Evolutionary conservation across 2,113 vertebrate species (phyloP).

Genomic region (Python bivittatus): DNA sequence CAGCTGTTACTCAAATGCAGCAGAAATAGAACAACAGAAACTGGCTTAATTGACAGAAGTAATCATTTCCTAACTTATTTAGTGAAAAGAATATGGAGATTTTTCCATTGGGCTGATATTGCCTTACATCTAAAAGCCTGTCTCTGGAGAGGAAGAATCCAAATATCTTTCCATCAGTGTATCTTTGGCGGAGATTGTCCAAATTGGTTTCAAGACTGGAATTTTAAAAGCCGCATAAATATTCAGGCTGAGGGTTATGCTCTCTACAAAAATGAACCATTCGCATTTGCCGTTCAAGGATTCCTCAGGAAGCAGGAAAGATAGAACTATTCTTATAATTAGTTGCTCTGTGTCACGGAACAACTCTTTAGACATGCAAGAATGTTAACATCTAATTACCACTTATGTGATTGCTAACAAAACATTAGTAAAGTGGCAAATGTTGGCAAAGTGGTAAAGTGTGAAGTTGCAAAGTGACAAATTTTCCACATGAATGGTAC

Average conservation of each 20-base stretch:
- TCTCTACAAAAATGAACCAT: background rate
- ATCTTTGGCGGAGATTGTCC: background rate
- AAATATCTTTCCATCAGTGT: background rate
- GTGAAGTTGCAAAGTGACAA: conserved; percentile 31
- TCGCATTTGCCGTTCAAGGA: background rate
- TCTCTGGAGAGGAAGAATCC: background rate
- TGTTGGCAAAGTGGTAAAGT: conserved; percentile 27
- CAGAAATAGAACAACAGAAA: background rate
- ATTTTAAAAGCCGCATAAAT: background rate
- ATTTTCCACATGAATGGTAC: conserved; percentile 18
- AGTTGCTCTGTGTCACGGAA: conserved; percentile 1
- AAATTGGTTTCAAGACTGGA: background rate
- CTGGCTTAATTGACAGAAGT: background rate
- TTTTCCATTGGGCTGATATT: background rate
- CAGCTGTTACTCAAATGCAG: background rate
- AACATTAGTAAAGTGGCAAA: conserved; percentile 31
- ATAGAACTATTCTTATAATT: conserved; percentile 12
- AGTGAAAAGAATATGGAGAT: background rate
- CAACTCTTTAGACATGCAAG: conserved; percentile 23
- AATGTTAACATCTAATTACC: conserved; percentile 29
- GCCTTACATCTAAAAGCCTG: background rate
- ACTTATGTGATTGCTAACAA: conserved; percentile 26
- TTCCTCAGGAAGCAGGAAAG: background rate
- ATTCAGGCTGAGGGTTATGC: background rate
- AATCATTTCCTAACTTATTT: background rate